A percentile compares a stretch with the other conserved stretches of the same genome.
phyloP scores from a whole-genome alignment of 2,888 invertebrate genomes.

The Fragum sueziense region DNA sequence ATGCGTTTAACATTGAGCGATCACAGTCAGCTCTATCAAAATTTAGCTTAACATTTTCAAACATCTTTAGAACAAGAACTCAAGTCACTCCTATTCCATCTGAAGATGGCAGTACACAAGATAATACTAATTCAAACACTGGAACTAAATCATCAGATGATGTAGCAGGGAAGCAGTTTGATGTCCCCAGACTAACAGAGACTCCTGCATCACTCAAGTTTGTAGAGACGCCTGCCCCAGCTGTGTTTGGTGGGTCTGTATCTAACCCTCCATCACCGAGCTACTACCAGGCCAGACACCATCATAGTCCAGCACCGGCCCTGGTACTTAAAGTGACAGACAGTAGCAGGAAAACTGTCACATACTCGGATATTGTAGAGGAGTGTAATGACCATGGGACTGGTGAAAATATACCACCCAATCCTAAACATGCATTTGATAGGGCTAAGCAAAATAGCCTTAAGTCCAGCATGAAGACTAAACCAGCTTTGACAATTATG shows the following conservation, averaged over 20 bases:
- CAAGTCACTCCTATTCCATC: slow-evolving; percentile 32
- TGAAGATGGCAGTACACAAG: slow-evolving; percentile 1
- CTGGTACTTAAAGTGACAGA: slow-evolving; percentile 2
- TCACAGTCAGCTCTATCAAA: slow-evolving; percentile 32
- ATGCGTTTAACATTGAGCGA: slow-evolving; percentile 51
- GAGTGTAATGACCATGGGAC: neutral
- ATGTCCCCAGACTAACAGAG: neutral
- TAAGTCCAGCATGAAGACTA: neutral
- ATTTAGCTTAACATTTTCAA: slow-evolving; percentile 32
- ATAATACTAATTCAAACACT: neutral
- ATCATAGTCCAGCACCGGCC: slow-evolving; percentile 43
- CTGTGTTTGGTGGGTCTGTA: slow-evolving; percentile 13
- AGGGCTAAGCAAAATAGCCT: neutral
- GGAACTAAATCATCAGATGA: neutral
- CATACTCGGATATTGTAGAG: neutral
- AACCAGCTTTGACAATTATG: neutral
- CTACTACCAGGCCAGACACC: slow-evolving; percentile 36
- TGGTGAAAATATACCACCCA: neutral
- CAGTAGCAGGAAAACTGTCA: neutral
- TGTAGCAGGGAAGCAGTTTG: neutral
- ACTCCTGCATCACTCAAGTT: neutral
- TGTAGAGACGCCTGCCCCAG: slow-evolving; percentile 24
- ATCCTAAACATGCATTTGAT: neutral
- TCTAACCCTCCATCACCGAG: slow-evolving; percentile 24
- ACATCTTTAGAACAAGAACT: slow-evolving; percentile 35